Base-by-base conservation (phyloP, 2,113 vertebrate genomes). In the Sialia sialis region DNA sequence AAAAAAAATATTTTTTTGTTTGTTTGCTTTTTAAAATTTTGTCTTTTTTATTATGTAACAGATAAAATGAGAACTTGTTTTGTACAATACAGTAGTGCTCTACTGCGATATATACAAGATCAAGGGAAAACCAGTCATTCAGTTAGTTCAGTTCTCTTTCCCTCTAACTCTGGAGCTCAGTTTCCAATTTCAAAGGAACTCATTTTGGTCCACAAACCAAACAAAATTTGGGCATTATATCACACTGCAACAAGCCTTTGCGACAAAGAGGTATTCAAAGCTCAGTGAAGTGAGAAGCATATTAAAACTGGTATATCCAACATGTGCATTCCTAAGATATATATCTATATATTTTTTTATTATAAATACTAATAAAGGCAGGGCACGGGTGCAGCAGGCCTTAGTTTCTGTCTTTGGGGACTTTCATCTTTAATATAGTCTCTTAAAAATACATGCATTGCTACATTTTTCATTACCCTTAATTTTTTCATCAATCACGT, bases 381-480 rank as follows among this genome's bases (percentile, higher is more conserved):
- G 94, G 93, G 63, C 85, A 97, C 14, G 87, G 93, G 95, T 97
- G 95, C 87, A 93, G 84, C 77, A 83, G 97, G 92, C 95, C 95
- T 95, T 80, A 91, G 94, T 96, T 96, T 97, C 95, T 72, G 84
- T 97, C 98, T 97, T 95, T 95, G 64, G 98, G 97, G 97, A 98
- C 95, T 82, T 70, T 94, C 94, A 95, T 97, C 96, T 97, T 97
- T 98, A 98, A 98, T 98, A 96, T 83, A 98, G 94, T 95, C 97
- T 84, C 98, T 98, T 98, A 98, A 98, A 98, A 97, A 98, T 97
- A 98, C 96, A 97, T 95, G 97, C 97, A 97, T 97, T 97, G 90
- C 97, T 96, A 98, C 97, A 97, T 97, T 98, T 98, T 98, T 98
- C 98, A 98, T 98, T 98, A 98, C 96, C 98, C 97, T 98, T 98